Percentiles rank a stretch among this genome's conserved stretches.
Conservation (phyloP, 1,140 invertebrate genomes). For the Drosophila carrolli region DNA sequence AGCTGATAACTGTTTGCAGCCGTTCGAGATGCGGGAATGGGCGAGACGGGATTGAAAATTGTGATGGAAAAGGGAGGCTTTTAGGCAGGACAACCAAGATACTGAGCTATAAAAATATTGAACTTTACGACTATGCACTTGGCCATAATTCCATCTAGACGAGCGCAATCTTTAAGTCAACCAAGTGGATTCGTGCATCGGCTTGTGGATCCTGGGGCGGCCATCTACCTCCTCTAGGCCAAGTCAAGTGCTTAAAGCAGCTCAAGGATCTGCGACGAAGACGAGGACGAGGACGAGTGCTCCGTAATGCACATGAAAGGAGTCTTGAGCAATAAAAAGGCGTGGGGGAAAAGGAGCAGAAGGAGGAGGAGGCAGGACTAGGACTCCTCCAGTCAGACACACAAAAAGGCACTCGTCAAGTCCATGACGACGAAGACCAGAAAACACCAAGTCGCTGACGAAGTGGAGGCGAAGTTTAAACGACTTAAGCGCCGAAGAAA, state of each 20-base stretch:
- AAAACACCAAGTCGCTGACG: constrained; percentile 11
- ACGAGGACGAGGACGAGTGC: constrained; percentile 53
- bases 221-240: constrained; percentile 45
- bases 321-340: constrained; percentile 55
- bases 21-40: no score
- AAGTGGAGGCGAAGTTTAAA: constrained; percentile 67
- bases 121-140: constrained; percentile 78
- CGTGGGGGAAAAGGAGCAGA: not conserved
- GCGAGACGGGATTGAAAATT: constrained; percentile 1
- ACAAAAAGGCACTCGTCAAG: constrained; percentile 80
- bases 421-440: constrained; percentile 35
- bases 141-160: constrained; percentile 76
- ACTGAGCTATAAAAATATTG: constrained; percentile 74
- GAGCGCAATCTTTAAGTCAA: constrained; percentile 72
- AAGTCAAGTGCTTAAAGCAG: constrained; percentile 82
- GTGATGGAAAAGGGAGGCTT: constrained; percentile 27
- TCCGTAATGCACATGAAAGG: constrained; percentile 79
- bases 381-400: constrained; percentile 64
- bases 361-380: constrained; percentile 34
- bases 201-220: constrained; percentile 8
- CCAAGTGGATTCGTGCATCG: constrained; percentile 26
- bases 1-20: constrained; percentile 52
- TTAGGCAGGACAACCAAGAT: constrained; percentile 37
- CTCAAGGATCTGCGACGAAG: constrained; percentile 60
- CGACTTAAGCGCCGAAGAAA: constrained; percentile 81